Percentiles rank a stretch among this genome's conserved stretches.
These are phyloP conservation scores for Lethrus apterus DNA, from an alignment of 1,140 invertebrate species.

Conservation along the genomic window DNA sequence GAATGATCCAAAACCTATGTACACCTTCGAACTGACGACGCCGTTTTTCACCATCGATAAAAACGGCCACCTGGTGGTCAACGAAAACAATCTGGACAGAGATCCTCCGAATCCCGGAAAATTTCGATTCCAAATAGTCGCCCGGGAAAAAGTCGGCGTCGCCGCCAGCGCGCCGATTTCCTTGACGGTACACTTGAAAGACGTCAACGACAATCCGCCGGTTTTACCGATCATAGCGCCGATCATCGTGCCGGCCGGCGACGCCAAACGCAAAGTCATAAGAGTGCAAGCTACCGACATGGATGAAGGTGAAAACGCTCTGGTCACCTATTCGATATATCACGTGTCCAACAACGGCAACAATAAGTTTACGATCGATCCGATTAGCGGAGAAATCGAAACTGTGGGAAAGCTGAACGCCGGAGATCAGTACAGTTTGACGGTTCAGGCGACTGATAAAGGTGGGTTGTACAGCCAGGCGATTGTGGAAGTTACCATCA, in stretches of 20 bases:
- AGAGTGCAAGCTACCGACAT: constrained; percentile 76
- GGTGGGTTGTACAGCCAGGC: constrained; percentile 67
- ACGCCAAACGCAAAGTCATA: constrained; percentile 65
- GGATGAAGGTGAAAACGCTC: constrained; percentile 76
- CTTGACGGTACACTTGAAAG: constrained; percentile 67
- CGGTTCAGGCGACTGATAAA: constrained; percentile 69
- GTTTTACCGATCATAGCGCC: constrained; percentile 66
- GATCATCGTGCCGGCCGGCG: constrained; percentile 72
- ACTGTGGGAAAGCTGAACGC: constrained; percentile 70
- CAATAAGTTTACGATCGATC: constrained; percentile 77
- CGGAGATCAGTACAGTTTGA: constrained; percentile 83
- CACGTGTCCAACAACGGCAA: constrained; percentile 85
- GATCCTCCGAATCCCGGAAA: constrained; percentile 79
- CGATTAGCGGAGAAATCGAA: constrained; percentile 68
- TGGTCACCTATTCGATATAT: constrained; percentile 71
- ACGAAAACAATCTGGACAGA: constrained; percentile 74
- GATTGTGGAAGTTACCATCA: constrained; percentile 74
- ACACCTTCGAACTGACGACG: constrained; percentile 78
- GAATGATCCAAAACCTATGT: constrained; percentile 64
- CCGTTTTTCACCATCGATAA: constrained; percentile 73
- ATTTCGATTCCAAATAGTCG: constrained; percentile 76
- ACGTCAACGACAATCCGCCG: constrained; percentile 81
- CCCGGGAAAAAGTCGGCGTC: constrained; percentile 66
- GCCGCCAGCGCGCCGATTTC: constrained; percentile 75
- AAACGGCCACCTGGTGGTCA: constrained; percentile 66